Percentiles rank a stretch among this genome's conserved stretches.
These are phyloP conservation scores for Caenorhabditis sp. DNA, from an alignment of 2,888 invertebrate genomes.

Conservation along the genomic window DNA sequence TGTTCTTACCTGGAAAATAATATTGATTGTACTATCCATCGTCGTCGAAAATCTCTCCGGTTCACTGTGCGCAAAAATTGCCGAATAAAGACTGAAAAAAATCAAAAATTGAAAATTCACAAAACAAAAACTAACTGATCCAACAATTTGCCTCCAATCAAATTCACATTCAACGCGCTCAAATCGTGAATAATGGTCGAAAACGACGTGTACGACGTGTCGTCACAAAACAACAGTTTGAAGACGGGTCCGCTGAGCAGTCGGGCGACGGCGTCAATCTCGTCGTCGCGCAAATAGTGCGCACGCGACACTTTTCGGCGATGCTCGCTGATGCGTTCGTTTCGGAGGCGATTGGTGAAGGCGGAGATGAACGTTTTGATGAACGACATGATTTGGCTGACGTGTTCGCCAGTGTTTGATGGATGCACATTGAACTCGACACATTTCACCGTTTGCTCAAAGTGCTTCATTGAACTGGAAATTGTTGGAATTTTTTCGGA, in stretches of 20 bases:
- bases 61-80: conserved; percentile 23
- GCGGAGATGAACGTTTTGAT: conserved; percentile 3
- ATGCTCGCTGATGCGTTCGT: conserved; percentile 27
- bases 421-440: conserved; percentile 48
- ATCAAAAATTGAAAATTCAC: background rate
- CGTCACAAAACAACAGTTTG: conserved; percentile 18
- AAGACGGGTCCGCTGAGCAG: conserved; percentile 7
- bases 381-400: conserved; percentile 17
- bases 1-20: too few relatives aligned
- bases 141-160: conserved; percentile 43
- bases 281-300: conserved; percentile 40
- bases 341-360: conserved; percentile 14
- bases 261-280: conserved; percentile 27
- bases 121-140: conserved; percentile 38
- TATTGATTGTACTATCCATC: conserved; percentile 10
- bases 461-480: conserved; percentile 39
- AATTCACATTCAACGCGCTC: conserved; percentile 34
- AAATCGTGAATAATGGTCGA: conserved; percentile 16
- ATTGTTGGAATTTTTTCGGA: too few relatives aligned
- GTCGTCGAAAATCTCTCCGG: conserved; percentile 15
- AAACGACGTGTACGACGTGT: conserved; percentile 6
- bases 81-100: conserved; percentile 25
- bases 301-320: conserved; percentile 25
- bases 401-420: conserved; percentile 35
- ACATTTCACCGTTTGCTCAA: conserved; percentile 42